These are phyloP conservation scores for Eueremaeus valkanovi DNA, from an alignment of 2,888 invertebrate genomes.

Conservation along the genomic window DNA sequence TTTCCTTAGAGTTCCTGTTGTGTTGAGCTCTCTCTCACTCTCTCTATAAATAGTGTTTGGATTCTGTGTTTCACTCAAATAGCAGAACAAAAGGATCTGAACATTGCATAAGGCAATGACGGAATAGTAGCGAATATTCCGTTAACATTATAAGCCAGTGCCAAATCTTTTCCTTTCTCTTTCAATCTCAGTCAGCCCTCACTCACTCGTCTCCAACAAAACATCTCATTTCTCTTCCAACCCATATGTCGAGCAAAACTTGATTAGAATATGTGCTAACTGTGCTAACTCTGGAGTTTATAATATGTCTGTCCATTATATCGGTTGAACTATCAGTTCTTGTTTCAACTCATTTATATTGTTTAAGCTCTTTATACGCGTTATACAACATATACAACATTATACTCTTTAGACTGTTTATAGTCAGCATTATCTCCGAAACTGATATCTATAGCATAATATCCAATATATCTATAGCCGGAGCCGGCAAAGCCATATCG, in stretches of 20 bases:
- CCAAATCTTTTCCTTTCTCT: neutral
- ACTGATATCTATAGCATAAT: neutral
- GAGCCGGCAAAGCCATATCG: neutral
- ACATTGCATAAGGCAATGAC: too few relatives aligned
- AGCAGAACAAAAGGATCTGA: neutral
- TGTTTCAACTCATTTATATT: too few relatives aligned
- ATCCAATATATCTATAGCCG: neutral
- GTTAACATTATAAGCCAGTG: conserved; percentile 1
- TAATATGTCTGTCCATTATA: too few relatives aligned
- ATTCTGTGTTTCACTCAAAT: neutral
- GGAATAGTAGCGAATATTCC: too few relatives aligned
- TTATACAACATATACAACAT: too few relatives aligned
- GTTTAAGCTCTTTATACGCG: too few relatives aligned
- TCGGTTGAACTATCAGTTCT: too few relatives aligned
- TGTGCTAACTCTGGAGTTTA: neutral
- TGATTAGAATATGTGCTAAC: neutral
- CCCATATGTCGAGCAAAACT: neutral
- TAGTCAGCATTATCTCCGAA: neutral
- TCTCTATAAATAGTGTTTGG: neutral
- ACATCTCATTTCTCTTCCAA: neutral
- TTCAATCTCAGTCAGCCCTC: too few relatives aligned
- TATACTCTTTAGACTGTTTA: neutral
- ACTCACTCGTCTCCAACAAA: neutral
- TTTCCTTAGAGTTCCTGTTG: neutral
- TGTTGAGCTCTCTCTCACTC: neutral